phyloP scores from a whole-genome alignment of 92 coral and sea anemone genomes.

The Zoanthus sociatus region DNA sequence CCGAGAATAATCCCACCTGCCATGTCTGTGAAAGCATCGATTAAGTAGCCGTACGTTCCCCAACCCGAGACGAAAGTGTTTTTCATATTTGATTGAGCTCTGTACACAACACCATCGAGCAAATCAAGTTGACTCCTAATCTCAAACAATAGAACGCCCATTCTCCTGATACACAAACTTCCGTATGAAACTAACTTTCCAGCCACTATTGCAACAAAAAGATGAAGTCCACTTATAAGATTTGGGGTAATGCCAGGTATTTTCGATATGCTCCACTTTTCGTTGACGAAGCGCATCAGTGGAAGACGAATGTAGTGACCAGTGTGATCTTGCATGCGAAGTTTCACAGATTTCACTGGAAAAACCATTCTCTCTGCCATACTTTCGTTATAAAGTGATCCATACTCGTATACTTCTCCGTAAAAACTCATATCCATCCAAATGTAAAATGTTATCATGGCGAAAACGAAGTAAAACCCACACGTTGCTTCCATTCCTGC shows the following conservation, averaged over 20 bases:
- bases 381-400: slow-evolving; percentile 75
- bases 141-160: slow-evolving; percentile 75
- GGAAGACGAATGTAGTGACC: slow-evolving; percentile 86
- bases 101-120: slow-evolving; percentile 80
- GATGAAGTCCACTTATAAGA: slow-evolving; percentile 78
- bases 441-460: slow-evolving; percentile 72
- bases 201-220: slow-evolving; percentile 74
- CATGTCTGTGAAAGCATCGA: slow-evolving; percentile 85
- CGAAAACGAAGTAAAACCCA: slow-evolving; percentile 85
- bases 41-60: slow-evolving; percentile 85
- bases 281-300: slow-evolving; percentile 71
- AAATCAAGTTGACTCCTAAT: slow-evolving; percentile 78
- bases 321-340: slow-evolving; percentile 87
- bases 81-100: slow-evolving; percentile 83
- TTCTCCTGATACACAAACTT: slow-evolving; percentile 72
- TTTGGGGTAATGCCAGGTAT: slow-evolving; percentile 78
- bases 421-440: slow-evolving; percentile 93
- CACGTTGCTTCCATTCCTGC: slow-evolving; percentile 83
- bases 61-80: slow-evolving; percentile 82
- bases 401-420: slow-evolving; percentile 84
- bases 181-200: slow-evolving; percentile 70
- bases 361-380: slow-evolving; percentile 76
- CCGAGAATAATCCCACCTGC: slow-evolving; percentile 75
- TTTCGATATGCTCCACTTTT: slow-evolving; percentile 73
- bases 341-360: slow-evolving; percentile 77